These are phyloP conservation scores for Alectoris magna DNA, from an alignment of 2,797 vertebrate species.

Conservation along the genomic window DNA sequence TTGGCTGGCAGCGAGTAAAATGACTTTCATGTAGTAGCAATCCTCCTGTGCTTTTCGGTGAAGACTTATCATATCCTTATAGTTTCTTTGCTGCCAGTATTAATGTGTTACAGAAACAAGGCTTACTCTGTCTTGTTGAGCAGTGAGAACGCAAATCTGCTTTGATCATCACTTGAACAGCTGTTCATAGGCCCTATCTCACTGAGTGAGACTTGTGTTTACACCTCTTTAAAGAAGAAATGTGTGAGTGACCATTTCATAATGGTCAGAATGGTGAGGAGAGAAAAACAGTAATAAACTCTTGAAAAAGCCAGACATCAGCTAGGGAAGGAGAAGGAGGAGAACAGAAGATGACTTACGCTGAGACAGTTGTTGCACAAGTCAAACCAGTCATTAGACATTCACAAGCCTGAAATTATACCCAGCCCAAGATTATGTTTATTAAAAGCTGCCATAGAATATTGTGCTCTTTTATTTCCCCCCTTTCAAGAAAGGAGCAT, in stretches of 20 bases:
- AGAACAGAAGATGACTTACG: conserved; percentile 6
- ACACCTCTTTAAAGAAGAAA: neutral
- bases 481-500: neutral
- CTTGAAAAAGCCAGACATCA: neutral
- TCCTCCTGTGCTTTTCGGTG: neutral
- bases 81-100: neutral
- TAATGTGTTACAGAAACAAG: neutral
- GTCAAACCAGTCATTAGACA: conserved; percentile 42
- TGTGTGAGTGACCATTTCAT: neutral
- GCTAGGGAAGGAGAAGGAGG: neutral
- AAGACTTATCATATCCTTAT: neutral
- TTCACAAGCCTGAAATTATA: neutral
- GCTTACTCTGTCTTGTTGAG: neutral
- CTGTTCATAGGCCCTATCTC: neutral
- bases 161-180: rapidly evolving
- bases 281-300: neutral
- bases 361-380: conserved; percentile 32
- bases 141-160: neutral
- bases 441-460: neutral
- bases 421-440: neutral
- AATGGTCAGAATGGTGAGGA: neutral
- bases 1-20: neutral
- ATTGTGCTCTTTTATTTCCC: neutral
- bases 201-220: neutral
- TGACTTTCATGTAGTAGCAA: neutral